Evolutionary conservation across 2,113 vertebrate species (phyloP).

Genomic region (Maccullochella peelii): DNA sequence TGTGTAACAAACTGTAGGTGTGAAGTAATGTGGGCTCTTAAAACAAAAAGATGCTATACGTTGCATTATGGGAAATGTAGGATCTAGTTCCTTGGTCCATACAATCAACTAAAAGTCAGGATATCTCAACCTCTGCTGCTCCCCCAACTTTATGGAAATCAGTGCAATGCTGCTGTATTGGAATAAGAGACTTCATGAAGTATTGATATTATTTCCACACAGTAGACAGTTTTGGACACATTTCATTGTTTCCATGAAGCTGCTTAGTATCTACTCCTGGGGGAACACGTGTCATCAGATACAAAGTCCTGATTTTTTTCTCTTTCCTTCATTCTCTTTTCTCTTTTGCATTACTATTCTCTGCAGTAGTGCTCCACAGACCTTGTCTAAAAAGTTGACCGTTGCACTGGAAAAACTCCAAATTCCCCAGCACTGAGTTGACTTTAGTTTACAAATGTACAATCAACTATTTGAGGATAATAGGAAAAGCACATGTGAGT

Average conservation of each 20-base stretch:
- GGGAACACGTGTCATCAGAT: neutral
- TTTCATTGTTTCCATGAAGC: neutral
- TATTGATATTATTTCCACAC: neutral
- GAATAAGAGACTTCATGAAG: neutral
- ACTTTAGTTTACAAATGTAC: neutral
- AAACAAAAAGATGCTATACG: neutral
- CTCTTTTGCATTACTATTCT: neutral
- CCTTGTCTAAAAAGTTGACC: neutral
- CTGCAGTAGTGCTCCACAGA: neutral
- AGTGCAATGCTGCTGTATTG: neutral
- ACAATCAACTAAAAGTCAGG: neutral
- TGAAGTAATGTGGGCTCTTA: neutral
- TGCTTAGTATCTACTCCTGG: neutral
- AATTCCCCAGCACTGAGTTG: neutral
- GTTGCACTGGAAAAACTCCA: neutral
- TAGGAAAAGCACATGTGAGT: constrained; percentile 33
- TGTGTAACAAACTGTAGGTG: neutral
- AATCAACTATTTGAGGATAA: constrained; percentile 13
- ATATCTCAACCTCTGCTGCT: neutral
- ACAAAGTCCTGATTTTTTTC: neutral
- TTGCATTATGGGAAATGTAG: neutral
- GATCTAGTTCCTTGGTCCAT: neutral
- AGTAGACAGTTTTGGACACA: neutral
- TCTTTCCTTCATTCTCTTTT: too few species aligned
- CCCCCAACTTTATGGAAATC: neutral